phyloP scores from a whole-genome alignment of 2,797 vertebrate genomes.

The Amblyopsis hoosieri region DNA sequence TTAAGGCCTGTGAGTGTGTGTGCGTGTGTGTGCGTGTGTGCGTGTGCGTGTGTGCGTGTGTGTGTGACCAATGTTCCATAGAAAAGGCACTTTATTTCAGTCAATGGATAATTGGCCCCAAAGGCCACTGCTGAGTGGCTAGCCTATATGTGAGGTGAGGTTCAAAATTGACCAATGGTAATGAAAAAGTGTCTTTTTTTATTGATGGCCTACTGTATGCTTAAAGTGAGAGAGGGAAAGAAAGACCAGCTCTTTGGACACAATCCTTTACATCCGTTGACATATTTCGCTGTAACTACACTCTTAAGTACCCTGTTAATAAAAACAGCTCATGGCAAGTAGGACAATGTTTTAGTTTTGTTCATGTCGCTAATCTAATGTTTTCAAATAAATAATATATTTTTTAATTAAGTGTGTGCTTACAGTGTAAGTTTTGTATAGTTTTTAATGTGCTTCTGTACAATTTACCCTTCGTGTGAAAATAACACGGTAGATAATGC shows the following conservation, averaged over 20 bases:
- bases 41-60: slow-evolving; percentile 13
- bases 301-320: slow-evolving; percentile 26
- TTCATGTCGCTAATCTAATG: slow-evolving; percentile 5
- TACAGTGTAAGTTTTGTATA: no score
- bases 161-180: slow-evolving; percentile 52
- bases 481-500: no score
- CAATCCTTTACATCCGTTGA: slow-evolving; percentile 29
- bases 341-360: slow-evolving; percentile 3
- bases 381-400: not conserved
- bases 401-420: not conserved
- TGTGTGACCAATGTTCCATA: slow-evolving; percentile 41
- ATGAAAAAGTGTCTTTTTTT: slow-evolving; percentile 42
- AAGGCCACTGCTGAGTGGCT: slow-evolving; percentile 52
- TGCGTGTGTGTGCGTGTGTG: slow-evolving; percentile 11
- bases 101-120: slow-evolving; percentile 68
- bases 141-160: slow-evolving; percentile 52
- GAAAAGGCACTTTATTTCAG: slow-evolving; percentile 54
- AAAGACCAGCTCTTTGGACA: not conserved
- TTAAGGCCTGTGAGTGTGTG: slow-evolving; percentile 2
- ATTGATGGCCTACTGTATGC: slow-evolving; percentile 44
- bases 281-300: slow-evolving; percentile 31
- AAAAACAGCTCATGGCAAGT: slow-evolving; percentile 7
- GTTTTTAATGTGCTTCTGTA: not conserved
- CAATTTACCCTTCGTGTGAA: not conserved
- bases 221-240: slow-evolving; percentile 8